A percentile compares a stretch with the other conserved stretches of the same genome.
Conservation (phyloP, 2,888 invertebrate species). For the Lasiommata megera region DNA sequence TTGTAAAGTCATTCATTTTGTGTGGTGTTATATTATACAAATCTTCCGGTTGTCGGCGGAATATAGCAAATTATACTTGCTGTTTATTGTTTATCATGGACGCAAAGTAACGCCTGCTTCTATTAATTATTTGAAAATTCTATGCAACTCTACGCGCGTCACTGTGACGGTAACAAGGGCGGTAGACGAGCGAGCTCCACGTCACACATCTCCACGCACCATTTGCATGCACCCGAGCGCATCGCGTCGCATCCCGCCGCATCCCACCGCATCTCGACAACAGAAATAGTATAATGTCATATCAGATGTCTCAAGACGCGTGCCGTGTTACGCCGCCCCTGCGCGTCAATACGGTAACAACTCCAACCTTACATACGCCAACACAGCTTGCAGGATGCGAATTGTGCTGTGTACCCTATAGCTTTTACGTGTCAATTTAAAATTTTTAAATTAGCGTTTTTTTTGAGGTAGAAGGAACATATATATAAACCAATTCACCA, state of each 20-base stretch:
- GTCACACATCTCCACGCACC: constrained; percentile 76
- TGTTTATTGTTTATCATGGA: too few relatives aligned
- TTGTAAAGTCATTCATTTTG: too few relatives aligned
- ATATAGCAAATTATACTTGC: too few relatives aligned
- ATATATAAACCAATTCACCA: too few relatives aligned
- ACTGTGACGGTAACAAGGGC: constrained; percentile 56
- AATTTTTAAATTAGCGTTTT: too few relatives aligned
- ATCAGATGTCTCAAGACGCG: constrained; percentile 66
- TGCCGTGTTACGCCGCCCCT: constrained; percentile 41
- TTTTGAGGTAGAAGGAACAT: too few relatives aligned
- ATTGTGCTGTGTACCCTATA: too few relatives aligned
- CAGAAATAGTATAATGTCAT: constrained; percentile 77
- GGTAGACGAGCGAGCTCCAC: constrained; percentile 47
- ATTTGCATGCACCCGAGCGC: constrained; percentile 74
- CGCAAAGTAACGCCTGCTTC: too few relatives aligned
- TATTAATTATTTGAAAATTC: background rate
- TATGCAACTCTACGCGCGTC: constrained; percentile 45
- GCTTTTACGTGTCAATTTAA: too few relatives aligned
- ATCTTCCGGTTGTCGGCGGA: too few relatives aligned
- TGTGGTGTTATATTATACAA: too few relatives aligned
- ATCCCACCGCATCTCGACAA: constrained; percentile 40
- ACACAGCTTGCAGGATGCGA: too few relatives aligned
- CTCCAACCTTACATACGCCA: background rate
- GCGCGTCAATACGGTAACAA: constrained; percentile 7
- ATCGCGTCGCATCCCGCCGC: constrained; percentile 46